Evolutionary conservation across 2,888 invertebrate genomes (phyloP).

Genomic region (Oscheius sp.): DNA sequence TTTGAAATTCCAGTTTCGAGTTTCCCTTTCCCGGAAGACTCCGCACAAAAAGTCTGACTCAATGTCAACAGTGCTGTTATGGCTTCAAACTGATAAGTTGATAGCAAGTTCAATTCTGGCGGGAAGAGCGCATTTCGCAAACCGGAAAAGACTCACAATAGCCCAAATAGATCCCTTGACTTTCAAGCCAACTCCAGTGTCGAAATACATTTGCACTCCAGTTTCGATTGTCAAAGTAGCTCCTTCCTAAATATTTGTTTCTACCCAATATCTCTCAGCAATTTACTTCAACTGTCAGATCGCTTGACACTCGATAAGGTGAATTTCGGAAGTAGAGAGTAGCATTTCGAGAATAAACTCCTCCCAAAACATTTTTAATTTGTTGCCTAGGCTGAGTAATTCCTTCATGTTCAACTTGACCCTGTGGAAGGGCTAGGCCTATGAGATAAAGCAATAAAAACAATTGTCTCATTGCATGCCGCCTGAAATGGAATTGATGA

Average conservation of each 20-base stretch:
- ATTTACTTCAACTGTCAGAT: constrained; percentile 30
- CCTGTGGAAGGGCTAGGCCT: constrained; percentile 28
- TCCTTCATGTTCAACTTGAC: constrained; percentile 39
- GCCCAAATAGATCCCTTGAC: constrained; percentile 88
- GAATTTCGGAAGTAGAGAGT: constrained; percentile 67
- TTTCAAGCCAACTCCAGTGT: constrained; percentile 90
- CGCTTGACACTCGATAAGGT: constrained; percentile 62
- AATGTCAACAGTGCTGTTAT: background rate
- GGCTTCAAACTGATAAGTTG: constrained; percentile 9
- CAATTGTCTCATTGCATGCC: constrained; percentile 21
- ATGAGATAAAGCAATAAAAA: constrained; percentile 15
- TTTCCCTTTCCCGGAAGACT: background rate
- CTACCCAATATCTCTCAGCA: background rate
- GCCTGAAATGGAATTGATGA: background rate
- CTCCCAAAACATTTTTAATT: constrained; percentile 63
- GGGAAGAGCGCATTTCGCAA: no score
- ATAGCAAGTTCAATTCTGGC: constrained; percentile 15
- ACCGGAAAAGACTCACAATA: constrained; percentile 77
- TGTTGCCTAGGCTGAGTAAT: constrained; percentile 40
- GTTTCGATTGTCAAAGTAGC: constrained; percentile 86
- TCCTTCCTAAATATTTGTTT: constrained; percentile 73
- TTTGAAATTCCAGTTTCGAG: background rate
- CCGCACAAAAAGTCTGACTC: constrained; percentile 9
- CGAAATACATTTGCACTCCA: constrained; percentile 87
- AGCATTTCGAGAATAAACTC: constrained; percentile 64